Evolutionary conservation across 1,140 invertebrate genomes (phyloP).

Genomic region (Nebria ingens): DNA sequence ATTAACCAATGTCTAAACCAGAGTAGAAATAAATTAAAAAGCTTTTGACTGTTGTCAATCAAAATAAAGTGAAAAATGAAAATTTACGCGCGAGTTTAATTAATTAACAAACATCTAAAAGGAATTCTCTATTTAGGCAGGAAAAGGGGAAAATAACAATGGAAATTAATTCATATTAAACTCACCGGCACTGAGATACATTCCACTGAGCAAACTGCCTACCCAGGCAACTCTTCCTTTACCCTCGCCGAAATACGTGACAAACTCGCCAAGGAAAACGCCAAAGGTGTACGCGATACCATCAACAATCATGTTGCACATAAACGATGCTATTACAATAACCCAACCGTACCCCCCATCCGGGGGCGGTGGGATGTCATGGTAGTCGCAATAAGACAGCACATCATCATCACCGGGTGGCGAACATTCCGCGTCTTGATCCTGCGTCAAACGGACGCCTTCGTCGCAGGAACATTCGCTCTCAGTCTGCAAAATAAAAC

Average conservation of each 20-base stretch:
- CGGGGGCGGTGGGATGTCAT: slow-evolving; percentile 68
- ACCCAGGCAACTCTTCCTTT: slow-evolving; percentile 88
- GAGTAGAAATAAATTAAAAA: no score
- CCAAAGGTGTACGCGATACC: slow-evolving; percentile 93
- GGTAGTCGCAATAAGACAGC: slow-evolving; percentile 59
- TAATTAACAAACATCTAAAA: no score
- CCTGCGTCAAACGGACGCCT: slow-evolving; percentile 57
- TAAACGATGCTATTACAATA: slow-evolving; percentile 90
- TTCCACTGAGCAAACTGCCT: slow-evolving; percentile 84
- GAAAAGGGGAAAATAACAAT: no score
- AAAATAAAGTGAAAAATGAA: no score
- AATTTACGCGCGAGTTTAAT: no score
- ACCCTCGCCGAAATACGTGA: slow-evolving; percentile 70
- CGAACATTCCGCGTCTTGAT: slow-evolving; percentile 33
- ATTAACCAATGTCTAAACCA: no score
- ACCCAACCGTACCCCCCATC: slow-evolving; percentile 89
- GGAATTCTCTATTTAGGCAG: no score
- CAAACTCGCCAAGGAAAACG: slow-evolving; percentile 74
- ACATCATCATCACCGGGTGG: slow-evolving; percentile 56
- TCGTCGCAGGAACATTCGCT: slow-evolving; percentile 74
- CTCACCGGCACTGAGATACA: slow-evolving; percentile 81
- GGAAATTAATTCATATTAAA: not conserved
- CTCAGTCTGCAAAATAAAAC: slow-evolving; percentile 59
- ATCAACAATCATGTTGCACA: slow-evolving; percentile 98
- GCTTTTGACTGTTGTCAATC: no score